Evolutionary conservation across 2,797 vertebrate species (phyloP).

Genomic region (Chaetodon trifasciatus): DNA sequence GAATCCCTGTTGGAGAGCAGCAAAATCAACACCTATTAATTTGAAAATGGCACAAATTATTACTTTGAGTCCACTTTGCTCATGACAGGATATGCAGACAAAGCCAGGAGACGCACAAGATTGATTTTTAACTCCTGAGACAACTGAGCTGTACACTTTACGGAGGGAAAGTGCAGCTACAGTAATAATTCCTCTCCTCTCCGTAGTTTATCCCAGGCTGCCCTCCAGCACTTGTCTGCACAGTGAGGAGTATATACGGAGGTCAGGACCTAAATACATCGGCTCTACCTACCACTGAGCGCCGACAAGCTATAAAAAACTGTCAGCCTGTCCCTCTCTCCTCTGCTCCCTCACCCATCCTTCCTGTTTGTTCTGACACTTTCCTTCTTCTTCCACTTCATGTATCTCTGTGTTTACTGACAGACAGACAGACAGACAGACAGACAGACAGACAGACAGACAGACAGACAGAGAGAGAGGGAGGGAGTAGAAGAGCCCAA

Average conservation of each 20-base stretch:
- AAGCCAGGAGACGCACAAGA: slow-evolving; percentile 39
- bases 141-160: slow-evolving; percentile 22
- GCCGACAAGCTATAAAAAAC: slow-evolving; percentile 71
- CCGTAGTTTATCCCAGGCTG: slow-evolving; percentile 60
- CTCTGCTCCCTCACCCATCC: slow-evolving; percentile 19
- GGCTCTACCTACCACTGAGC: slow-evolving; percentile 67
- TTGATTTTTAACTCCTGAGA: slow-evolving; percentile 50
- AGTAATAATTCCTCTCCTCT: slow-evolving; percentile 64
- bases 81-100: slow-evolving; percentile 32
- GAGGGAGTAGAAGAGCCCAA: not conserved
- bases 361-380: slow-evolving; percentile 45
- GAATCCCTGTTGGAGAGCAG: not conserved
- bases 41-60: slow-evolving; percentile 27
- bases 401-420: slow-evolving; percentile 38
- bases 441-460: slow-evolving; percentile 37
- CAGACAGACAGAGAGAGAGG: slow-evolving; percentile 14
- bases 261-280: slow-evolving; percentile 75
- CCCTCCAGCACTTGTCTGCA: slow-evolving; percentile 74
- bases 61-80: slow-evolving; percentile 26
- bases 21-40: slow-evolving; percentile 28
- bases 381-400: slow-evolving; percentile 43
- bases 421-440: slow-evolving; percentile 36
- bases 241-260: slow-evolving; percentile 67
- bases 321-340: slow-evolving; percentile 62
- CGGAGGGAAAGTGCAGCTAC: slow-evolving; percentile 41